phyloP scores from a whole-genome alignment of 2,888 invertebrate genomes.

The Monopis laevigella region DNA sequence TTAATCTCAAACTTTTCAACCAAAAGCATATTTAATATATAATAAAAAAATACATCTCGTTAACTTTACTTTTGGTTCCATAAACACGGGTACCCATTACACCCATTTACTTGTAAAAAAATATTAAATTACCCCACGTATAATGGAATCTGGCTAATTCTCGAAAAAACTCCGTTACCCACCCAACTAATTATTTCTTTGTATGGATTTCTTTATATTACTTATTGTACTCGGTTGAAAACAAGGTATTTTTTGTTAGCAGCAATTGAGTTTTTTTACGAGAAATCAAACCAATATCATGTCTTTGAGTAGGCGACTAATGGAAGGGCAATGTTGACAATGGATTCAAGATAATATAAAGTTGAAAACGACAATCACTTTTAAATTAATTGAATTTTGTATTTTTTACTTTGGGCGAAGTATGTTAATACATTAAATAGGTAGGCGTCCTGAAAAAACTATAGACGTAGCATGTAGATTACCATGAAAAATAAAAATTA shows the following conservation, averaged over 20 bases:
- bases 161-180: conserved; percentile 53
- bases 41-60: not conserved
- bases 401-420: no score
- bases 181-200: conserved; percentile 61
- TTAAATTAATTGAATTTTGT: no score
- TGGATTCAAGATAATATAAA: not conserved
- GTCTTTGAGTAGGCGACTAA: conserved; percentile 15
- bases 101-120: conserved; percentile 36
- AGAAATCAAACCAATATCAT: conserved; percentile 42
- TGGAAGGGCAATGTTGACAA: conserved; percentile 1
- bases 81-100: conserved; percentile 28
- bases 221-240: conserved; percentile 55
- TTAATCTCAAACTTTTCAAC: no score
- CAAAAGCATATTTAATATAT: not conserved
- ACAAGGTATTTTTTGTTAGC: conserved; percentile 50
- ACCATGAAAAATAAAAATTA: no score
- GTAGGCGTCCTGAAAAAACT: no score
- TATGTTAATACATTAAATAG: no score
- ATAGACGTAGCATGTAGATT: no score
- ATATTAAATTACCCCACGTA: conserved; percentile 57
- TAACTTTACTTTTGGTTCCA: conserved; percentile 2
- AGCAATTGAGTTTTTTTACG: conserved; percentile 48
- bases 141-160: conserved; percentile 44
- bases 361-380: no score
- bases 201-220: conserved; percentile 45